Evolutionary conservation across 64 coral and sea anemone species (phyloP).

Genomic region (Platygyra sinensis): DNA sequence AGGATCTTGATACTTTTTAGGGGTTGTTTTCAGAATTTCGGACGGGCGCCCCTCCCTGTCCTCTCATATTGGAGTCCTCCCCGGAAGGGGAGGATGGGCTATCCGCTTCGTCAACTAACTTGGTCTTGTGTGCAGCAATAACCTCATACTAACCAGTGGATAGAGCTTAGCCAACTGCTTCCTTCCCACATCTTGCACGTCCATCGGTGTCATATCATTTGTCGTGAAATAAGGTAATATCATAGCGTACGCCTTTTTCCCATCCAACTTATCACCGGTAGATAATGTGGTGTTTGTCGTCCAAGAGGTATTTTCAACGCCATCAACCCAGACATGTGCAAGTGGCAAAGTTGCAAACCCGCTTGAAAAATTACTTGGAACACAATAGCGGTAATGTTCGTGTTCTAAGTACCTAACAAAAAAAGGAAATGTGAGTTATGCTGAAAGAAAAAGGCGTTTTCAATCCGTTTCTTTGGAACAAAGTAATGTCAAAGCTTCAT

Average conservation of each 20-base stretch:
- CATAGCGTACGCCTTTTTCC: slow-evolving; percentile 57
- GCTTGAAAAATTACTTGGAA: slow-evolving; percentile 93
- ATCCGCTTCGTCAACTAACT: no score
- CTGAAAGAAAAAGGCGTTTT: no score
- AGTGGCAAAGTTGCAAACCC: slow-evolving; percentile 80
- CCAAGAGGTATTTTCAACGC: slow-evolving; percentile 40
- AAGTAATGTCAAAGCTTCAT: no score
- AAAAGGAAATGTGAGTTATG: no score
- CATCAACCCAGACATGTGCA: slow-evolving; percentile 77
- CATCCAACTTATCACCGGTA: slow-evolving; percentile 65
- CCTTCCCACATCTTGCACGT: slow-evolving; percentile 42
- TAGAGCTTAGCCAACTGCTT: slow-evolving; percentile 44
- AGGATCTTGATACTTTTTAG: no score
- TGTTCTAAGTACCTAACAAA: slow-evolving; percentile 63
- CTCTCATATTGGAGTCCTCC: no score
- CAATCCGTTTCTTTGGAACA: no score
- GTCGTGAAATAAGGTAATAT: slow-evolving; percentile 83
- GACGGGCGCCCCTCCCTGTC: no score
- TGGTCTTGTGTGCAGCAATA: no score
- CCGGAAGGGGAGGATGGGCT: no score
- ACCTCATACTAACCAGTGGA: slow-evolving; percentile 31
- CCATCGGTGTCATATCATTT: slow-evolving; percentile 38
- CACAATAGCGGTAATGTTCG: slow-evolving; percentile 75
- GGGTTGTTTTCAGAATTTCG: no score
- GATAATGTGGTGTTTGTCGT: slow-evolving; percentile 60